Conservation (phyloP, 35 echinoderm and acorn worm species). For the Holothuria glaberrima region DNA sequence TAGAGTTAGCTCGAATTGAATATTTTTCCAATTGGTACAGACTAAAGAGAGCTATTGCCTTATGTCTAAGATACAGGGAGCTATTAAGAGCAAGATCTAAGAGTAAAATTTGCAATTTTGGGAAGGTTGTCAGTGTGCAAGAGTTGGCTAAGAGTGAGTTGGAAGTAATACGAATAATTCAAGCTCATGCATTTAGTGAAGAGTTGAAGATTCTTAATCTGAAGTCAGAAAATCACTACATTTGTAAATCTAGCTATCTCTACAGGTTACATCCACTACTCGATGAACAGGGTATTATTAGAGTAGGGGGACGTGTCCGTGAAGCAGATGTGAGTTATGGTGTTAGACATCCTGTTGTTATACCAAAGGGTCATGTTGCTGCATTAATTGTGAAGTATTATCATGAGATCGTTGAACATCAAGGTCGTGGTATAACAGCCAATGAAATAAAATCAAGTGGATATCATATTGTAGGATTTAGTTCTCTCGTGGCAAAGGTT, state of each 20-base stretch:
- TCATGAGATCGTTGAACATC: constrained; percentile 52
- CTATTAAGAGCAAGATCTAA: background rate
- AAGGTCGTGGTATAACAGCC: constrained; percentile 43
- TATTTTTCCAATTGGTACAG: constrained; percentile 26
- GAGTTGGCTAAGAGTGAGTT: background rate
- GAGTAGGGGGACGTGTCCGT: no score
- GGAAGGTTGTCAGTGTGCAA: background rate
- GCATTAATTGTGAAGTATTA: constrained; percentile 61
- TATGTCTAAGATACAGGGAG: constrained; percentile 15
- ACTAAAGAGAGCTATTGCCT: background rate
- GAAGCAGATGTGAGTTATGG: no score
- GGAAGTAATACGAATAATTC: background rate
- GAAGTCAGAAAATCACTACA: background rate
- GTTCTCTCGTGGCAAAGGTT: background rate
- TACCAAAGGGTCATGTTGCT: constrained; percentile 36
- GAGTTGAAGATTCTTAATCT: background rate
- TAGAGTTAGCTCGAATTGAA: background rate
- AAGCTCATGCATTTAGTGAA: constrained; percentile 28
- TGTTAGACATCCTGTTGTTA: no score
- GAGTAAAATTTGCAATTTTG: background rate
- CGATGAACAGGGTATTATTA: no score
- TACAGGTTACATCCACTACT: background rate
- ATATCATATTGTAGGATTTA: background rate
- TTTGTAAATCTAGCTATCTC: background rate
- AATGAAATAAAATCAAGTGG: constrained; percentile 16